Evolutionary conservation across 2,113 vertebrate species (phyloP).

Genomic region (Ceyx cyanopectus): DNA sequence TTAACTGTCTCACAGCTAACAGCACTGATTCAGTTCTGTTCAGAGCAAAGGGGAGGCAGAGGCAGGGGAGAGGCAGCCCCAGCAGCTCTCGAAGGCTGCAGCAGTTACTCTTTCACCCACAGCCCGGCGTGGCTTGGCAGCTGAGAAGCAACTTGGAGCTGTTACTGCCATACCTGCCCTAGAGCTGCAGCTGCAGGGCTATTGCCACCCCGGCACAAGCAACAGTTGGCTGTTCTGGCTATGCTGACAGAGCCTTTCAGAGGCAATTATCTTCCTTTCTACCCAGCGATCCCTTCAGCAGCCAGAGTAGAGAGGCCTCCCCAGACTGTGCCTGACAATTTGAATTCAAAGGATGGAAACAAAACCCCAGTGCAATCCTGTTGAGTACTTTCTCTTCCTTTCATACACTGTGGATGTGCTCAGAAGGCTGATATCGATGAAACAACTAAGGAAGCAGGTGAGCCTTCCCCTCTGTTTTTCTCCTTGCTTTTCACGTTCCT

Average conservation of each 20-base stretch:
- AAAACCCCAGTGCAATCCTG: background rate
- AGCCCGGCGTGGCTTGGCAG: background rate
- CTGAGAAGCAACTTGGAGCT: background rate
- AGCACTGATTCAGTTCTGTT: background rate
- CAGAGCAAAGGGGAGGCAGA: background rate
- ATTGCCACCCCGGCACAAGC: background rate
- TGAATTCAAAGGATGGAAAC: background rate
- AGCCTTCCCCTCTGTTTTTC: background rate
- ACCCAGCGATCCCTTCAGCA: background rate
- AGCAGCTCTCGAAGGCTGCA: background rate
- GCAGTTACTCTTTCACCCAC: background rate
- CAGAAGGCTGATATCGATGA: background rate
- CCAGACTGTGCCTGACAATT: background rate
- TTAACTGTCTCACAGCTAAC: background rate
- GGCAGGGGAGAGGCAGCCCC: background rate
- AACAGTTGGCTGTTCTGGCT: background rate
- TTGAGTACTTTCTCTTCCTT: background rate
- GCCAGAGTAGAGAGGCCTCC: background rate
- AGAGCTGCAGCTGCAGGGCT: background rate
- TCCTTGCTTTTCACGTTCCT: background rate
- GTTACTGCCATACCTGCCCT: rapidly evolving
- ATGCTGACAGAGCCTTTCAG: background rate
- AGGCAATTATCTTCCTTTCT: background rate
- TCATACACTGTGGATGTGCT: background rate
- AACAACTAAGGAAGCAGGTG: background rate